A percentile compares a stretch with the other conserved stretches of the same genome.
Conservation (phyloP, 2,888 invertebrate genomes). For the Linnaemya tessellans region DNA sequence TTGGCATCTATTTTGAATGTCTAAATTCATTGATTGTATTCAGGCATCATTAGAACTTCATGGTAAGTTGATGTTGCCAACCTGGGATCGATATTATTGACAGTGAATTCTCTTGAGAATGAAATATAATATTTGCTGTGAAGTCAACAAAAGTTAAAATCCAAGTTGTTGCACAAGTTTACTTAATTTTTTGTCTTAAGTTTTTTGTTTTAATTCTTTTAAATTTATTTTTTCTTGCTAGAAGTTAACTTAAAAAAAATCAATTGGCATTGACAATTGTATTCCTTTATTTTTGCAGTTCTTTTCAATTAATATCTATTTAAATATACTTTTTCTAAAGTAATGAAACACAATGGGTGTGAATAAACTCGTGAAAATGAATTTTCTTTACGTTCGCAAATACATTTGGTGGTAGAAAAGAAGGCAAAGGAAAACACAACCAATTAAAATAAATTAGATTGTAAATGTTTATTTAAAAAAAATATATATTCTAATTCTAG, state of each 20-base stretch:
- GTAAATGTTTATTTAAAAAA: constrained; percentile 51
- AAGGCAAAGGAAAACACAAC: constrained; percentile 48
- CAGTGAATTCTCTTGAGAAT: no score
- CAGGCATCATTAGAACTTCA: no score
- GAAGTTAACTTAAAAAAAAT: neutral
- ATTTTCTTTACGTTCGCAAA: constrained; percentile 60
- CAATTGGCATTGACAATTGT: constrained; percentile 54
- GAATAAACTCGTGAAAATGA: constrained; percentile 47
- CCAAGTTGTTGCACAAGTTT: no score
- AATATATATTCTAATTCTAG: constrained; percentile 67
- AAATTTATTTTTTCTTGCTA: neutral
- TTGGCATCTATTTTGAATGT: no score
- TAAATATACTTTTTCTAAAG: constrained; percentile 16
- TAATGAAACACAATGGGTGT: constrained; percentile 43
- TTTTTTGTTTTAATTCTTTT: neutral
- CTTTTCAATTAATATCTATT: constrained; percentile 30
- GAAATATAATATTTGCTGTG: no score
- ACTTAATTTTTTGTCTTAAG: no score
- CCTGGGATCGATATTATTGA: no score
- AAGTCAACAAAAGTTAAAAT: no score
- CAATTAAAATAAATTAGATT: constrained; percentile 64
- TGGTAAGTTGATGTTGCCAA: no score
- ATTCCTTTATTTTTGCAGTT: neutral
- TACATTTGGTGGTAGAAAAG: constrained; percentile 44
- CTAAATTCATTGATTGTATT: no score